Evolutionary conservation across 2,888 invertebrate genomes (phyloP).

Genomic region (Phyto melanocephala): DNA sequence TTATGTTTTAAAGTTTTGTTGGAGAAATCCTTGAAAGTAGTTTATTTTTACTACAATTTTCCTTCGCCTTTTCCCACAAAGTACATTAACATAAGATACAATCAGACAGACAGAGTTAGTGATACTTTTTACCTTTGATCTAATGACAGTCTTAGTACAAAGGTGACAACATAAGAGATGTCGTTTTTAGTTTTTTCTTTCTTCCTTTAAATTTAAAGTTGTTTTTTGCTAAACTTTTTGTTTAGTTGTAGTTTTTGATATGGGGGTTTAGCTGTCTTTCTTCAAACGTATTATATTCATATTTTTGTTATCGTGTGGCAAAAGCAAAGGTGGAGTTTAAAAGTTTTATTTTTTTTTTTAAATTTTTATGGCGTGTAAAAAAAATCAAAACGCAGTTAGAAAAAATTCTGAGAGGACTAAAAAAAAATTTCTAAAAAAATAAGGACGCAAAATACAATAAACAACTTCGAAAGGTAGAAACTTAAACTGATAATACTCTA

Average conservation of each 20-base stretch:
- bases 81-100: slow-evolving; percentile 51
- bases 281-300: not conserved
- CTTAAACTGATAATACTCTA: too few species aligned
- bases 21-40: slow-evolving; percentile 43
- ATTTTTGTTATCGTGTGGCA: not conserved
- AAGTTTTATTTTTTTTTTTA: slow-evolving; percentile 5
- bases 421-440: too few species aligned
- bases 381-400: too few species aligned
- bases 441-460: too few species aligned
- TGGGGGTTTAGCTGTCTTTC: not conserved
- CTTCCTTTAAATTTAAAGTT: not conserved
- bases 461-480: too few species aligned
- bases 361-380: slow-evolving; percentile 10
- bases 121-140: slow-evolving; percentile 54
- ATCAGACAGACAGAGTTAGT: not conserved
- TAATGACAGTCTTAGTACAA: slow-evolving; percentile 27
- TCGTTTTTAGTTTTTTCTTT: not conserved
- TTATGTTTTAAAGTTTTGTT: slow-evolving; percentile 20
- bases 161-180: slow-evolving; percentile 29
- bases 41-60: not conserved
- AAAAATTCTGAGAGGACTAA: too few species aligned
- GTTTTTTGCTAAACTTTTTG: not conserved
- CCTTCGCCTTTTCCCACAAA: not conserved
- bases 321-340: slow-evolving; percentile 9
- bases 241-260: not conserved